These are phyloP conservation scores for Picus viridis DNA, from an alignment of 2,797 vertebrate species.

Conservation along the genomic window DNA sequence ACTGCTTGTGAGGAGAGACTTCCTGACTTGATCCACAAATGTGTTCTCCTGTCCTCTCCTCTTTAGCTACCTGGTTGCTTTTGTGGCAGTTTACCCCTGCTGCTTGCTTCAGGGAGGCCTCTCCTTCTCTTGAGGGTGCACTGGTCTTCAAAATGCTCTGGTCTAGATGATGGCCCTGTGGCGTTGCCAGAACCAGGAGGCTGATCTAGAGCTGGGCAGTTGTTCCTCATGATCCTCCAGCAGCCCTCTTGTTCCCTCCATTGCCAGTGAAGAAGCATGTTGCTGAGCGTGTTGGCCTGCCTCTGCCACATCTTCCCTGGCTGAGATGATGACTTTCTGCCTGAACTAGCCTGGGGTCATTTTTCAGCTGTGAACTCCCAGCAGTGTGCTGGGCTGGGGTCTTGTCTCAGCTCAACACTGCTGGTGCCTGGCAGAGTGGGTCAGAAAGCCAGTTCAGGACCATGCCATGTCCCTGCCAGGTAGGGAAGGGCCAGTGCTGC, in stretches of 20 bases:
- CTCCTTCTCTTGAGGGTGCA: not conserved
- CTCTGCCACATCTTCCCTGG: not conserved
- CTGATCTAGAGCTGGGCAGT: not conserved
- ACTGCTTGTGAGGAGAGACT: not conserved
- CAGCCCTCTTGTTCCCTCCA: not conserved
- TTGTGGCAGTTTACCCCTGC: not conserved
- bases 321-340: too few relatives aligned
- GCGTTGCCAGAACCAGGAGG: not conserved
- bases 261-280: not conserved
- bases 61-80: not conserved
- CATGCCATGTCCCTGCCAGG: not conserved
- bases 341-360: not conserved
- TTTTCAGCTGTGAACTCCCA: not conserved
- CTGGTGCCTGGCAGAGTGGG: not conserved
- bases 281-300: not conserved
- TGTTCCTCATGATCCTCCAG: not conserved
- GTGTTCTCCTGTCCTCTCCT: not conserved
- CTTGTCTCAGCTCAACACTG: not conserved
- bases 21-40: not conserved
- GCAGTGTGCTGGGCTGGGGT: not conserved
- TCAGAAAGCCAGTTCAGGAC: not conserved
- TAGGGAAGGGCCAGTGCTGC: not conserved
- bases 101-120: not conserved
- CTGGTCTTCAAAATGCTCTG: not conserved
- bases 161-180: not conserved